A percentile compares a stretch with the other conserved stretches of the same genome.
These are phyloP conservation scores for Odocoileus hemionus DNA, from an alignment of 2,113 vertebrate species.

Conservation along the genomic window DNA sequence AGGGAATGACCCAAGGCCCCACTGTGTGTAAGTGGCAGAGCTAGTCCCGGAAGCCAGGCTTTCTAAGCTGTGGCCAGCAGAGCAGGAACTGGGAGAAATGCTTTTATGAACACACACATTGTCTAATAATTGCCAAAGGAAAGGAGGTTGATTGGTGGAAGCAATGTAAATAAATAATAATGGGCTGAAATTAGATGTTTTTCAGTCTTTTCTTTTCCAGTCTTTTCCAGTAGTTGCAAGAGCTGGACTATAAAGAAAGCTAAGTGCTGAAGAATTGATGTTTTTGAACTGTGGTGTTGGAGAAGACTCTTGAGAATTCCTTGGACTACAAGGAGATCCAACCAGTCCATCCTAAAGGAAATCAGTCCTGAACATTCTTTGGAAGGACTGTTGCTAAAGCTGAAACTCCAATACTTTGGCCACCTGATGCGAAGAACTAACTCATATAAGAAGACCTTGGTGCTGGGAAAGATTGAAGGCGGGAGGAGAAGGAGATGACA, in stretches of 20 bases:
- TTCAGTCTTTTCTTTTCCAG: not conserved
- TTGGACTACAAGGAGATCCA: not conserved
- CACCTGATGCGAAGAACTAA: not conserved
- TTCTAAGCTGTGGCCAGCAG: not conserved
- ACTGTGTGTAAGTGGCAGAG: not conserved
- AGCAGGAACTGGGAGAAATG: not conserved
- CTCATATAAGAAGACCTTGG: not conserved
- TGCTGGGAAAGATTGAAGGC: not conserved
- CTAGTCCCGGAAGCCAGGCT: not conserved
- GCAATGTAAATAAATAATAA: not conserved
- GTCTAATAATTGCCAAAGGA: not conserved
- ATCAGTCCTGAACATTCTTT: not conserved
- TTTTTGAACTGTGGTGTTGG: not conserved
- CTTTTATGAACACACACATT: not conserved
- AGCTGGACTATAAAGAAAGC: not conserved
- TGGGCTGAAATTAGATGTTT: not conserved
- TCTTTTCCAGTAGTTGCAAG: not conserved
- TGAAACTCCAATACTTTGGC: not conserved
- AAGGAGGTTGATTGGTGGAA: not conserved
- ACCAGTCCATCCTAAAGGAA: not conserved
- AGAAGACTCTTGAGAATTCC: not conserved
- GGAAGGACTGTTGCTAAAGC: not conserved
- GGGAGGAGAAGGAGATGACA: accelerated
- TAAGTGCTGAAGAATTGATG: not conserved
- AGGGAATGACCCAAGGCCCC: not conserved